Conservation (phyloP, 2,797 vertebrate species). For the Sebastes kiyomatsui region DNA sequence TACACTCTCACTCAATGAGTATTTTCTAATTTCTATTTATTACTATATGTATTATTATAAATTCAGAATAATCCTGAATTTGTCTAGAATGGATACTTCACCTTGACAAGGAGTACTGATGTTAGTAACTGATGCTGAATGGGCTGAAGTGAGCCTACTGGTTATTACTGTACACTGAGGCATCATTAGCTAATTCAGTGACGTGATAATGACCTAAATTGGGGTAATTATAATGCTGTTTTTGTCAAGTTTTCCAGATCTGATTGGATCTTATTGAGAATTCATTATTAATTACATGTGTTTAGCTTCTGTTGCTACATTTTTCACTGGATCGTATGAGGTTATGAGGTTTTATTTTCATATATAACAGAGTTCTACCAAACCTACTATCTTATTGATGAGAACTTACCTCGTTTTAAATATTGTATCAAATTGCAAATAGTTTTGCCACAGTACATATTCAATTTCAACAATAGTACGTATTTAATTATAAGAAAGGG, state of each 20-base stretch:
- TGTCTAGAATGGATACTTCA: neutral
- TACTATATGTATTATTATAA: neutral
- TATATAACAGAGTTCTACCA: neutral
- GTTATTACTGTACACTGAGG: neutral
- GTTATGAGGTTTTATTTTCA: neutral
- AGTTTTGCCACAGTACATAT: neutral
- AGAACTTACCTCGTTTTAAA: neutral
- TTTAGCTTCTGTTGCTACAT: neutral
- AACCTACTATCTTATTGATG: neutral
- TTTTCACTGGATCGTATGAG: neutral
- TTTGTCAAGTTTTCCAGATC: neutral
- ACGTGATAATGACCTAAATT: neutral
- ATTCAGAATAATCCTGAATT: neutral
- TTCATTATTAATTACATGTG: neutral
- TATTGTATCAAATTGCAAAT: neutral
- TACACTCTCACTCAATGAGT: neutral
- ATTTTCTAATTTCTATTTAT: neutral
- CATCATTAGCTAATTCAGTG: neutral
- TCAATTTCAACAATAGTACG: neutral
- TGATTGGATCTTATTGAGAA: neutral
- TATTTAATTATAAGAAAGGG: neutral
- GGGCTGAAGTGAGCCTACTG: neutral
- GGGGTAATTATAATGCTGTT: neutral
- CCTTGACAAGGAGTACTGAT: neutral
- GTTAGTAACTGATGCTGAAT: neutral